Conservation (phyloP, 1,140 invertebrate genomes). For the Drosophila suzukii region DNA sequence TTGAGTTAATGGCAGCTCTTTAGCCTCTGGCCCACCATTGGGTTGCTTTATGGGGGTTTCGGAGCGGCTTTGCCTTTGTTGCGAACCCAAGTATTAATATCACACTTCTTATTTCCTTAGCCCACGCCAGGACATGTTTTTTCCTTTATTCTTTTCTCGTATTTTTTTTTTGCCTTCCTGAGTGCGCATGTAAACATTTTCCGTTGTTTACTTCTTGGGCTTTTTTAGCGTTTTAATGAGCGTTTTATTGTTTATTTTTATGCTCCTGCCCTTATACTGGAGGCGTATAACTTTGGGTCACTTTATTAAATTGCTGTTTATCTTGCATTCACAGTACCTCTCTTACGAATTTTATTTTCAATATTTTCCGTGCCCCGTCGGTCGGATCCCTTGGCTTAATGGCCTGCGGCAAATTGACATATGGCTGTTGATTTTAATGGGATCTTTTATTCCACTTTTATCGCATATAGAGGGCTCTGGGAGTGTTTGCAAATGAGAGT, state of each 20-base stretch:
- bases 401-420: conserved; percentile 62
- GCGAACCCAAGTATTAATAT: conserved; percentile 67
- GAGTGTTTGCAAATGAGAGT: conserved; percentile 7
- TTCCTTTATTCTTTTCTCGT: conserved; percentile 15
- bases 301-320: conserved; percentile 75
- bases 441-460: conserved; percentile 38
- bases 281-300: conserved; percentile 56
- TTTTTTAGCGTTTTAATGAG: conserved; percentile 55
- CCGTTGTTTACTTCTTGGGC: conserved; percentile 45
- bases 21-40: conserved; percentile 21
- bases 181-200: conserved; percentile 32
- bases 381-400: conserved; percentile 40
- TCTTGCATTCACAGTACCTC: conserved; percentile 32
- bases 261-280: conserved; percentile 36
- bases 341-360: conserved; percentile 32
- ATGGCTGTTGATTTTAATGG: conserved; percentile 69
- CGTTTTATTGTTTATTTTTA: conserved; percentile 68
- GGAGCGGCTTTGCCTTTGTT: conserved; percentile 39
- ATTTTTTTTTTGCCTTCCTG: conserved; percentile 2
- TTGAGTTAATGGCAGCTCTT: conserved; percentile 71
- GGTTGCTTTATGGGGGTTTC: conserved; percentile 7
- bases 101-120: conserved; percentile 69
- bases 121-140: conserved; percentile 3
- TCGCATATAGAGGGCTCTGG: conserved; percentile 4
- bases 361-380: conserved; percentile 19